These are phyloP conservation scores for Cricetomys ansorgei DNA, from an alignment of 2,113 vertebrate genomes.

Conservation along the genomic window DNA sequence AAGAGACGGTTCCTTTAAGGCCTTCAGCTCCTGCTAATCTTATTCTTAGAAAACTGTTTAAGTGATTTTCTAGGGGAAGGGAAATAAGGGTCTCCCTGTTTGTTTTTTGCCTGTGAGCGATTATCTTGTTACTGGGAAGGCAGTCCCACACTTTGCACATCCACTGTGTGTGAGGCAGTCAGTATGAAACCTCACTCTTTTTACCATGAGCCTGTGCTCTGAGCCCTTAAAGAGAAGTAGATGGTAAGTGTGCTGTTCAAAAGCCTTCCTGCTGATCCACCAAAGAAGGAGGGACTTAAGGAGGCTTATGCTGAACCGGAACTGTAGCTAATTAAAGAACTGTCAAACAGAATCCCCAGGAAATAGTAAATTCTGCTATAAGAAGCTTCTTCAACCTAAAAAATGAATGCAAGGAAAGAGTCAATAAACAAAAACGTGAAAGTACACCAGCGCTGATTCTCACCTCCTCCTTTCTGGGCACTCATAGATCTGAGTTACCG, in stretches of 20 bases:
- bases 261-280: not conserved
- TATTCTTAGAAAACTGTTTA: not conserved
- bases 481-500: not conserved
- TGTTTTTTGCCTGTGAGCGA: not conserved
- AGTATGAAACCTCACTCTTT: not conserved
- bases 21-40: not conserved
- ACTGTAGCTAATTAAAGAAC: conserved; percentile 40
- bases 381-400: not conserved
- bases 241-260: not conserved
- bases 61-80: not conserved
- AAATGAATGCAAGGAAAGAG: not conserved
- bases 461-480: not conserved
- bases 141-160: not conserved
- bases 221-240: not conserved
- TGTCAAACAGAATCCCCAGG: not conserved
- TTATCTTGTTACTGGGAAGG: not conserved
- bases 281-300: not conserved
- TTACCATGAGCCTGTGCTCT: not conserved
- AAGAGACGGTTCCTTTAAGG: not conserved
- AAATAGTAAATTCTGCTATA: not conserved
- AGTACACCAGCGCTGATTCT: not conserved
- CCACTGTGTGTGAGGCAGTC: not conserved
- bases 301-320: not conserved
- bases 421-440: not conserved
- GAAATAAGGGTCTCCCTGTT: not conserved